Evolutionary conservation across 2,113 vertebrate genomes (phyloP).

Genomic region (Entelurus aequoreus): DNA sequence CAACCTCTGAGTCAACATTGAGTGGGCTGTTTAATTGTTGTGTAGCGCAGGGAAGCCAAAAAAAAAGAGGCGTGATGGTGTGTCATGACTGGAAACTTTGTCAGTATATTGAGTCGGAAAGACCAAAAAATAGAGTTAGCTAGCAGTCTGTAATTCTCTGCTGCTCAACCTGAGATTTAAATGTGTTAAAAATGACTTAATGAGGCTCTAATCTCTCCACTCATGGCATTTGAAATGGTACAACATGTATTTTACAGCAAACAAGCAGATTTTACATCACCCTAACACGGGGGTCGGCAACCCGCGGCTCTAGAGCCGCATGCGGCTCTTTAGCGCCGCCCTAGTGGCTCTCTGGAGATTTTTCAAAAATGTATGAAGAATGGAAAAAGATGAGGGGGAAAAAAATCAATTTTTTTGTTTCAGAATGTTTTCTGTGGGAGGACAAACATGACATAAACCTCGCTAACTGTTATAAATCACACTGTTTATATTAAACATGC

Average conservation of each 20-base stretch:
- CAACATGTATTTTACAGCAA: conserved; percentile 26
- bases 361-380: too few relatives aligned
- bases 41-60: conserved; percentile 22
- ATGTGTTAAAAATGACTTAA: conserved; percentile 1
- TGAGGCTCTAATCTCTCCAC: too few relatives aligned
- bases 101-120: conserved; percentile 51
- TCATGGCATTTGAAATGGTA: neutral
- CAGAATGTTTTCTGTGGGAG: too few relatives aligned
- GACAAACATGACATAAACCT: too few relatives aligned
- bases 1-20: conserved; percentile 55
- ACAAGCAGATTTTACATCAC: neutral
- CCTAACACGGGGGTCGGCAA: too few relatives aligned
- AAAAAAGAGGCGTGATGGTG: conserved; percentile 42
- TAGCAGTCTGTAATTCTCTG: neutral
- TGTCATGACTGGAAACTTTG: conserved; percentile 64
- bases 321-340: too few relatives aligned
- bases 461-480: too few relatives aligned
- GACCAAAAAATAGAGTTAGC: conserved; percentile 27
- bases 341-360: too few relatives aligned
- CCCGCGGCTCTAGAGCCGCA: too few relatives aligned
- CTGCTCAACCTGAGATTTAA: conserved; percentile 11
- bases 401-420: too few relatives aligned
- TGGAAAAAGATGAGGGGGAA: too few relatives aligned
- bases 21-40: conserved; percentile 29
- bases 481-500: too few relatives aligned